Evolutionary conservation across 2,113 vertebrate genomes (phyloP).

Genomic region (Ceuthmochares aereus): DNA sequence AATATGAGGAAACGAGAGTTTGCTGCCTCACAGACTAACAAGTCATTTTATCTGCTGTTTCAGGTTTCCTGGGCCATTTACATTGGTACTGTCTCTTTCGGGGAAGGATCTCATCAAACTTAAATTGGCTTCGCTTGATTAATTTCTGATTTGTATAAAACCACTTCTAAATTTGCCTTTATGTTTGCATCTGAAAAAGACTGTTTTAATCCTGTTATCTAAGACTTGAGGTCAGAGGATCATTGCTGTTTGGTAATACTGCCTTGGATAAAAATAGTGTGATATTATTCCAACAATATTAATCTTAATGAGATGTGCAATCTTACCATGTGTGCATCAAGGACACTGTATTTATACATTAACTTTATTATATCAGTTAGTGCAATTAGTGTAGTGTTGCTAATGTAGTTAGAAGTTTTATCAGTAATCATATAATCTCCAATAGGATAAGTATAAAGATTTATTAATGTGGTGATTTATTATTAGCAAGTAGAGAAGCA

Average conservation of each 20-base stretch:
- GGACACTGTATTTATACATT: constrained; percentile 28
- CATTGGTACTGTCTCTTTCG: neutral
- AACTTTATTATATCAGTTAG: constrained; percentile 50
- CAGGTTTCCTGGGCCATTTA: neutral
- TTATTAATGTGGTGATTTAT: constrained; percentile 54
- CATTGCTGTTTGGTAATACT: neutral
- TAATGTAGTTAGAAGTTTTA: constrained; percentile 64
- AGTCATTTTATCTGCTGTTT: neutral
- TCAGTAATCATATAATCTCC: constrained; percentile 25
- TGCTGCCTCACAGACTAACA: neutral
- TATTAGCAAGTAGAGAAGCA: constrained; percentile 28
- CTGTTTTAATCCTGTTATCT: neutral
- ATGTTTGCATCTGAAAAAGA: neutral
- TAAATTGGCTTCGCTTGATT: neutral
- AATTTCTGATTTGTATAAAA: constrained; percentile 6
- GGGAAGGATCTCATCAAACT: neutral
- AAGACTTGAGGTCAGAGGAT: neutral
- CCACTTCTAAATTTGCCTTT: neutral
- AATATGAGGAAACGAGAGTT: neutral
- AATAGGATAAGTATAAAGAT: constrained; percentile 35
- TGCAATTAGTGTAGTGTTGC: constrained; percentile 52
- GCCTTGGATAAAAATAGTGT: neutral
- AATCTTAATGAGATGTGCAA: constrained; percentile 22
- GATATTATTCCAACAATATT: constrained; percentile 42
- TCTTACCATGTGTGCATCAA: constrained; percentile 37